These are phyloP conservation scores for Ptilodon capucinus DNA, from an alignment of 2,888 invertebrate species.

Conservation along the genomic window DNA sequence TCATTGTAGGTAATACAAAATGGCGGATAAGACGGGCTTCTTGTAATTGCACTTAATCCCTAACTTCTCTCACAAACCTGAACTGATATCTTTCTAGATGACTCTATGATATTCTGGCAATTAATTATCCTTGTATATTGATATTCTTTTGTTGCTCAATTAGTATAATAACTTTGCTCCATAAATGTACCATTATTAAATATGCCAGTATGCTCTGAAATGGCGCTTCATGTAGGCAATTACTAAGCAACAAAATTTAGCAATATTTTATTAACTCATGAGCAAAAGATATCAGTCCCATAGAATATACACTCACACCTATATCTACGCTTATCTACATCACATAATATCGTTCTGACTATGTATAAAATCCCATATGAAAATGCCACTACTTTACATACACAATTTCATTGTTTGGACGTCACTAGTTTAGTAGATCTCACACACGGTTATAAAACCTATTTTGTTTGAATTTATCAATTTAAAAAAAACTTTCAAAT, in stretches of 20 bases:
- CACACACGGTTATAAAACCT: too few species aligned
- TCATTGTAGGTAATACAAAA: conserved; percentile 6
- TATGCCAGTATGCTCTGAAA: too few species aligned
- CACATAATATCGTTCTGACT: conserved; percentile 67
- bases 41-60: conserved; percentile 37
- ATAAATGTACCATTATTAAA: too few species aligned
- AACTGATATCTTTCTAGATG: conserved; percentile 12
- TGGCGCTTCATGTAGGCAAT: too few species aligned
- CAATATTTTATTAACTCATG: not conserved
- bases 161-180: too few species aligned
- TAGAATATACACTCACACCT: conserved; percentile 25
- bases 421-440: conserved; percentile 30
- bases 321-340: conserved; percentile 56
- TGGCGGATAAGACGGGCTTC: conserved; percentile 20
- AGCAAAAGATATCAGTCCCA: conserved; percentile 11
- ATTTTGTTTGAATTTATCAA: too few species aligned
- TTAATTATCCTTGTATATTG: not conserved
- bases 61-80: conserved; percentile 19
- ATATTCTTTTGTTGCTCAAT: not conserved
- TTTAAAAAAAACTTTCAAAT: not conserved
- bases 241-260: not conserved
- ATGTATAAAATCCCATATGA: conserved; percentile 48
- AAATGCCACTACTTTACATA: conserved; percentile 51
- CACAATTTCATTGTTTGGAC: conserved; percentile 16
- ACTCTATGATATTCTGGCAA: conserved; percentile 5